Evolutionary conservation across 2,888 invertebrate genomes (phyloP), one percentile per base, ranked within the genome.

Genomic region (Penaeus monodon): DNA sequence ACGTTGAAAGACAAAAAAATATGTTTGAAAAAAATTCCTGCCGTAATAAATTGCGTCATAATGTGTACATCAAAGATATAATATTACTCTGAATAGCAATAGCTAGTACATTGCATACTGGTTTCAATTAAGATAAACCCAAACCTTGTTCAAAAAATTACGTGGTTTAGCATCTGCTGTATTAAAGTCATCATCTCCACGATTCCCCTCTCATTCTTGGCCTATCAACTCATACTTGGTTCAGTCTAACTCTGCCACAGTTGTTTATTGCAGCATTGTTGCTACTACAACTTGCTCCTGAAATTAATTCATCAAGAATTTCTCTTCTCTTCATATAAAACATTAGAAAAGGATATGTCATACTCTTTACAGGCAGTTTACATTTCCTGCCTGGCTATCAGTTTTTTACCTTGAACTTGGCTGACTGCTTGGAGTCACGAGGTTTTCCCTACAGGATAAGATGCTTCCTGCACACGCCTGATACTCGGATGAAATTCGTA

Each of bases 401-500:
- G 20, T n/a, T 22, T 77, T 24, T 33, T 85, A 81, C 68, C 66
- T 57, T 44, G 66, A 29, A 44, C 76, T 57, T 74, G 80, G 10
- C 66, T 64, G 81, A 57, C 63, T 78, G 79, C 12, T 70, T 22
- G 81, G 38, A 65, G 74, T 29, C 24, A 38, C 38, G 80, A n/a
- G 68, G 85, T 68, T 78, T n/a, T 81, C 17, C 85, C 91, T 33
- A 96, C 93, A 85, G 97, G 97, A 94, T 97, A 97, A 68, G 97
- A 96, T 44, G 96, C 96, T 91, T 95, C 95, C 68, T 86, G 89
- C 65, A 95, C 94, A 89, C 97, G 94, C 49, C 96, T 94, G 91
- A 97, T 95, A 90, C 94, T 94, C 96, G 93, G 22, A 95, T 93
- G 91, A 95, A 95, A 78, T 96, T 95, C 91, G 95, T 95, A 90